These are phyloP conservation scores for Epizoanthus stellaris DNA, from an alignment of 92 coral and sea anemone genomes.

Conservation along the genomic window DNA sequence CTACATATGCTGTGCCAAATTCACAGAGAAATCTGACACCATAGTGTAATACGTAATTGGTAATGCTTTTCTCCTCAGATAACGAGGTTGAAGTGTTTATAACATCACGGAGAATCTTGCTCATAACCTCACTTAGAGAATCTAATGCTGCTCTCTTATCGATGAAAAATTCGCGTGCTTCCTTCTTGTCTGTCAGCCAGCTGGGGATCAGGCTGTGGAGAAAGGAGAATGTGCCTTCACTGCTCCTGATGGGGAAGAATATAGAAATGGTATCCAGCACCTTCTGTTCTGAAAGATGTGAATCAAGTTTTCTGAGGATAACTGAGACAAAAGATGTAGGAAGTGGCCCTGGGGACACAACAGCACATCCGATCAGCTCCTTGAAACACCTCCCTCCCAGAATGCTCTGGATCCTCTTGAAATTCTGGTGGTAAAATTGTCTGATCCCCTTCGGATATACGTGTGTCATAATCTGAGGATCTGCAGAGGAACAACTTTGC, in stretches of 20 bases:
- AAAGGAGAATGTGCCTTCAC: slow-evolving; percentile 30
- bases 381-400: slow-evolving; percentile 12
- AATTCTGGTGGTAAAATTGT: slow-evolving; percentile 10
- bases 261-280: slow-evolving; percentile 10
- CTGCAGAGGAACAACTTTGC: background rate
- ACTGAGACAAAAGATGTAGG: slow-evolving; percentile 23
- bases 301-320: background rate
- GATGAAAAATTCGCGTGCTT: slow-evolving; percentile 17
- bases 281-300: background rate
- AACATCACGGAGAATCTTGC: background rate
- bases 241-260: slow-evolving; percentile 18
- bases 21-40: slow-evolving; percentile 17
- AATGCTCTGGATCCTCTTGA: slow-evolving; percentile 24
- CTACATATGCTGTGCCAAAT: background rate
- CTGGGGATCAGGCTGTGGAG: slow-evolving; percentile 45
- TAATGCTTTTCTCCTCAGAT: background rate
- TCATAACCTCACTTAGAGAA: slow-evolving; percentile 7
- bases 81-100: background rate
- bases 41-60: background rate
- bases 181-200: slow-evolving; percentile 18
- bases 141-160: slow-evolving; percentile 10
- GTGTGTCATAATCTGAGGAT: background rate
- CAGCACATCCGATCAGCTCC: slow-evolving; percentile 41
- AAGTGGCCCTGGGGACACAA: slow-evolving; percentile 44
- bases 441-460: slow-evolving; percentile 5